Evolutionary conservation across 2,797 vertebrate genomes (phyloP).

Genomic region (Ciconia nigra): DNA sequence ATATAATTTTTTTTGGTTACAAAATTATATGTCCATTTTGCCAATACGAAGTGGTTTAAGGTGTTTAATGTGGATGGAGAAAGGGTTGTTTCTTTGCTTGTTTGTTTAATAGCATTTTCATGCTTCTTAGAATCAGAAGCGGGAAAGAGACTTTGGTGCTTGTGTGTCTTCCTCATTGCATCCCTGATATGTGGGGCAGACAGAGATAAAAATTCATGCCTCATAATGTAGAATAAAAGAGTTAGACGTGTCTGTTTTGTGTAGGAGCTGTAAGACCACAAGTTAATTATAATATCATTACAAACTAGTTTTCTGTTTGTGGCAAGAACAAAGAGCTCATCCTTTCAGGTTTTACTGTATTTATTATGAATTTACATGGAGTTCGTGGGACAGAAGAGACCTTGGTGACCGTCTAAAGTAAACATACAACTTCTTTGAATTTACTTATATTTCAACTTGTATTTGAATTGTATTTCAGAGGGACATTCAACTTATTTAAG

Average conservation of each 20-base stretch:
- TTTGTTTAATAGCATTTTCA: background rate
- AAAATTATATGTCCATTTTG: background rate
- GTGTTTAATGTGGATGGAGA: background rate
- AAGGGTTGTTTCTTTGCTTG: background rate
- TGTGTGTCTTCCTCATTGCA: background rate
- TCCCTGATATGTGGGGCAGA: background rate
- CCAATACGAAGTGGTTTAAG: background rate
- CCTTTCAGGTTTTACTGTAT: background rate
- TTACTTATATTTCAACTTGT: background rate
- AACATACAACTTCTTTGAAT: background rate
- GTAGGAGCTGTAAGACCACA: background rate
- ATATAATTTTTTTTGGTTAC: background rate
- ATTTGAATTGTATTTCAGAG: background rate
- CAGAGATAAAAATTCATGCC: background rate
- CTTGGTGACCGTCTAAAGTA: background rate
- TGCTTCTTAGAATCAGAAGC: background rate
- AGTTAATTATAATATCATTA: background rate
- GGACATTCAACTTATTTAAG: background rate
- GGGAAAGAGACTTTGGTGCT: background rate
- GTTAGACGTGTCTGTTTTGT: background rate
- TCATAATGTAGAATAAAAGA: background rate
- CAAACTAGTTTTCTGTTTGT: background rate
- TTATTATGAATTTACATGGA: background rate
- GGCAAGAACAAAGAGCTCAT: background rate
- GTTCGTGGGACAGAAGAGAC: background rate